Percentiles rank a stretch among this genome's conserved stretches.
phyloP scores from a whole-genome alignment of 64 coral and sea anemone genomes.

The Pocillopora damicornis region DNA sequence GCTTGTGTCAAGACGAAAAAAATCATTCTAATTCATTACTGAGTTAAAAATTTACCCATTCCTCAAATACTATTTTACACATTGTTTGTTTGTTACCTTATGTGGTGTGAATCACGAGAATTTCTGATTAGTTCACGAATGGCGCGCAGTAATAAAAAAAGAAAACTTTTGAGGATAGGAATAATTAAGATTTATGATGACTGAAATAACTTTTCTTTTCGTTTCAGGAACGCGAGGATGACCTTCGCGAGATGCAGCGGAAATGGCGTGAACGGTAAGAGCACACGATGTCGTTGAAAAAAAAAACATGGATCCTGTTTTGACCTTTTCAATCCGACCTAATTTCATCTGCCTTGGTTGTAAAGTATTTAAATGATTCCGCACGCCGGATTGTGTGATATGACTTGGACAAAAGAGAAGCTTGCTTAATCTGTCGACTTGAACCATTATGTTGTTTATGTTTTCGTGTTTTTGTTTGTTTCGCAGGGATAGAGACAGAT shows the following conservation, averaged over 20 bases:
- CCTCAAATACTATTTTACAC: no score
- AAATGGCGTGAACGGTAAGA: slow-evolving; percentile 85
- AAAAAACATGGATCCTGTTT: neutral
- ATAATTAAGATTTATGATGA: no score
- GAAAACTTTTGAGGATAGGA: neutral
- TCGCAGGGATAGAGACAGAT: slow-evolving; percentile 55
- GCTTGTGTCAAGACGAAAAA: no score
- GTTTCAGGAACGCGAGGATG: slow-evolving; percentile 82
- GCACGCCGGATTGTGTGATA: no score
- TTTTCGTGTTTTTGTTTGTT: neutral
- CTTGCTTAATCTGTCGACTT: neutral
- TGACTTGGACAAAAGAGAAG: neutral
- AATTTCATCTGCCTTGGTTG: neutral
- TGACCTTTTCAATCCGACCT: neutral
- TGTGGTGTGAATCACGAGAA: no score
- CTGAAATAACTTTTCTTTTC: neutral
- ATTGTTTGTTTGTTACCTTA: no score
- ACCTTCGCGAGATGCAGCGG: slow-evolving; percentile 83
- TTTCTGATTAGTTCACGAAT: no score
- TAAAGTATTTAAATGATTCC: neutral
- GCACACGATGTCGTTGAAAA: no score
- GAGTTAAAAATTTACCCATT: no score
- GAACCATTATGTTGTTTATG: neutral
- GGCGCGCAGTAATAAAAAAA: no score
- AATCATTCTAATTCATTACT: no score